phyloP scores from a whole-genome alignment of 64 coral and sea anemone species.

The Pocillopora verrucosa region DNA sequence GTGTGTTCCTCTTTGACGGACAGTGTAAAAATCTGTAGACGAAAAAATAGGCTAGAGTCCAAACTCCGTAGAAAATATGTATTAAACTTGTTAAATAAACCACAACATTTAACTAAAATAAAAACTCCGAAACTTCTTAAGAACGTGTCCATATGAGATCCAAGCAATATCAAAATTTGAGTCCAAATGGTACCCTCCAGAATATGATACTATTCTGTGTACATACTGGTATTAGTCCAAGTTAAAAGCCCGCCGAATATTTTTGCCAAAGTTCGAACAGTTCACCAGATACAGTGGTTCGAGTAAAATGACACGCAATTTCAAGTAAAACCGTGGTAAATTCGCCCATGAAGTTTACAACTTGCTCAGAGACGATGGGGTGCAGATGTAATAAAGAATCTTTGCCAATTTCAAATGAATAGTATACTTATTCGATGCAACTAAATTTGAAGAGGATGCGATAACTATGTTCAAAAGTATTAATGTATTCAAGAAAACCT shows the following conservation, averaged over 20 bases:
- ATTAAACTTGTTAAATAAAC: no score
- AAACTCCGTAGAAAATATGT: no score
- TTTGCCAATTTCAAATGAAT: slow-evolving; percentile 6
- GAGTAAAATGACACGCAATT: no score
- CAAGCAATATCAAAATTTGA: slow-evolving; percentile 27
- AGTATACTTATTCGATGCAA: slow-evolving; percentile 18
- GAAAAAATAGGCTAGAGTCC: no score
- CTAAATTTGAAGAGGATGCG: slow-evolving; percentile 28
- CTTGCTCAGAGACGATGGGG: no score
- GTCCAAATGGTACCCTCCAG: no score
- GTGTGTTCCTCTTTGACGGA: no score
- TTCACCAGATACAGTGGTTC: slow-evolving; percentile 18
- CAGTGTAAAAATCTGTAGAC: no score
- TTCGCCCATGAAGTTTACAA: slow-evolving; percentile 9
- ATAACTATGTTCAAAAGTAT: slow-evolving; percentile 4
- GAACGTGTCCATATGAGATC: slow-evolving; percentile 23
- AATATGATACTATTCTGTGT: no score
- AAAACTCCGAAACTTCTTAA: no score
- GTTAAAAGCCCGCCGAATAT: slow-evolving; percentile 27
- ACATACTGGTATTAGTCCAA: slow-evolving; percentile 12
- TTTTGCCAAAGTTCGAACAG: slow-evolving; percentile 24
- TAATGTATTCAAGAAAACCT: slow-evolving; percentile 17
- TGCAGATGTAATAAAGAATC: no score
- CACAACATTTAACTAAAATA: no score
- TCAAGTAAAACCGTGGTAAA: slow-evolving; percentile 1